Evolutionary conservation across 2,888 invertebrate species (phyloP).

Genomic region (Tricholauxania praeusta): DNA sequence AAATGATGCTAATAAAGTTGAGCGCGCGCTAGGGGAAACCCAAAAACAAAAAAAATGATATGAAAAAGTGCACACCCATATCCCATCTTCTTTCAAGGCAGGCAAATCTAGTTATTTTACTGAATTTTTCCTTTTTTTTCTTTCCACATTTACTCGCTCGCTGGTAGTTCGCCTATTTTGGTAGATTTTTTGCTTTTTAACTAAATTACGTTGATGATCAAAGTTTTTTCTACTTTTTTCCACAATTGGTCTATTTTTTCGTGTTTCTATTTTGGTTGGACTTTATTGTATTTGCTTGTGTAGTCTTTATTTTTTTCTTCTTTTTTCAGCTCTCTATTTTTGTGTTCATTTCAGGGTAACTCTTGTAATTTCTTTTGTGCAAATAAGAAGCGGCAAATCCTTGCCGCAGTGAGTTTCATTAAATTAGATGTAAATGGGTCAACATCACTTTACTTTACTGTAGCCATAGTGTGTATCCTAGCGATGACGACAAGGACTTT

Average conservation of each 20-base stretch:
- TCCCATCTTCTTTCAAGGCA: neutral
- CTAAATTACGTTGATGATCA: slow-evolving; percentile 27
- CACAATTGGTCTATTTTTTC: neutral
- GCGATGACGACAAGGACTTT: neutral
- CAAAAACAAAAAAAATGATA: neutral
- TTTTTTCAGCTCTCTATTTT: neutral
- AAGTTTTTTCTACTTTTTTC: slow-evolving; percentile 13
- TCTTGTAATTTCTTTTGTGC: slow-evolving; percentile 28
- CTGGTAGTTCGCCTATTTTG: neutral
- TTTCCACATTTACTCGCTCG: neutral
- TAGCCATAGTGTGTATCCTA: neutral
- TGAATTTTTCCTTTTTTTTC: neutral
- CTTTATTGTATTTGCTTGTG: neutral
- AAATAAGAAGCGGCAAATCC: slow-evolving; percentile 11
- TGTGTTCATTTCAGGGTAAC: neutral
- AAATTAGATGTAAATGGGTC: slow-evolving; percentile 30
- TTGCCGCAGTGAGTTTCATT: slow-evolving; percentile 28
- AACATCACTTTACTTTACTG: slow-evolving; percentile 8
- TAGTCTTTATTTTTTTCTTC: neutral
- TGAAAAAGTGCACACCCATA: neutral
- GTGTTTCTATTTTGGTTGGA: slow-evolving; percentile 3
- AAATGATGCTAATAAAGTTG: slow-evolving; percentile 24
- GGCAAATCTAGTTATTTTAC: slow-evolving; percentile 17
- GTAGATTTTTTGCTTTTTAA: slow-evolving; percentile 22
- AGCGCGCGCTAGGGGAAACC: neutral